phyloP scores from a whole-genome alignment of 2,797 vertebrate genomes.

The Esox masquinongy region DNA sequence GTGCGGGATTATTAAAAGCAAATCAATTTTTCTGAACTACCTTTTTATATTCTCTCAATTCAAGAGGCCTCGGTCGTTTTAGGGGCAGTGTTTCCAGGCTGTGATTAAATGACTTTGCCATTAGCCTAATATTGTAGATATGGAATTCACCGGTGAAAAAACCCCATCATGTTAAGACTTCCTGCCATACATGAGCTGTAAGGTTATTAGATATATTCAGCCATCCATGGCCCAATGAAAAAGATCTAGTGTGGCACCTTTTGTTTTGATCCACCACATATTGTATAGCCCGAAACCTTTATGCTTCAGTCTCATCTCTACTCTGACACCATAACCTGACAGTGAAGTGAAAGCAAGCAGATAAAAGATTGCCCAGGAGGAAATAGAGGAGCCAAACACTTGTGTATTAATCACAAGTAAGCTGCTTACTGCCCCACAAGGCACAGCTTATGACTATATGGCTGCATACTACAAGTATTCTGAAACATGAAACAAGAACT shows the following conservation, averaged over 20 bases:
- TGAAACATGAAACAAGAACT: constrained; percentile 26
- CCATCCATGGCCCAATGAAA: neutral
- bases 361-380: constrained; percentile 1
- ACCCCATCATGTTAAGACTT: neutral
- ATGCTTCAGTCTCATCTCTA: neutral
- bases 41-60: neutral
- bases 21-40: neutral
- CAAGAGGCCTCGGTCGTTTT: neutral
- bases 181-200: neutral
- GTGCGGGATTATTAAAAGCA: neutral
- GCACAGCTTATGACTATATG: constrained; percentile 48
- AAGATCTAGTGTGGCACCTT: neutral
- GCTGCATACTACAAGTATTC: constrained; percentile 43
- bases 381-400: constrained; percentile 50
- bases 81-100: neutral
- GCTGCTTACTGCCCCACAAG: constrained; percentile 58
- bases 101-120: neutral
- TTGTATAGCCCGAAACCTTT: neutral
- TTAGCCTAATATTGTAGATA: neutral
- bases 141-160: neutral
- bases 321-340: constrained; percentile 7
- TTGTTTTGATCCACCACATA: constrained; percentile 9
- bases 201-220: neutral
- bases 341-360: neutral
- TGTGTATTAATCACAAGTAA: constrained; percentile 55